Evolutionary conservation across 53 echinoderm and acorn worm genomes (phyloP), one percentile per base, ranked within the genome.

Genomic region (Pentamera pediparva): DNA sequence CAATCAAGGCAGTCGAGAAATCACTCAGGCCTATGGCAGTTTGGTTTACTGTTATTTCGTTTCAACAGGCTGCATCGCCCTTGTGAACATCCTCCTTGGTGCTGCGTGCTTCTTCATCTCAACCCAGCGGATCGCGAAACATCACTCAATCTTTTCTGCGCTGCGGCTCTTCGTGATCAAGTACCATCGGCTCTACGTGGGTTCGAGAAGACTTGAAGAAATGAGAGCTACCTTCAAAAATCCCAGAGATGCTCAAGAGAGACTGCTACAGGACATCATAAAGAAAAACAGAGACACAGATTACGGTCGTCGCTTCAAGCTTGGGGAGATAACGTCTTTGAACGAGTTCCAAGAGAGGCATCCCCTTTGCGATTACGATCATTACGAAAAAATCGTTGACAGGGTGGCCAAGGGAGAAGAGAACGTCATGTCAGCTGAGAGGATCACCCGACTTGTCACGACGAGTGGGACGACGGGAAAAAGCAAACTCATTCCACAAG

Each of bases 391-490:
- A 1, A 87, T 81, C 56, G 76, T 92, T 15, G 70, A 92, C 4
- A 77, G 87, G 38, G 74, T 85, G 39, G 60, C 69, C 32, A 78
- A 69, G 20, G 92, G 92, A 5, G 82, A 92, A 56, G 25, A 56
- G 49, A 62, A 85, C 27, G 79, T 87, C 51, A 56, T 92, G 30
- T 55, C 83, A 19, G 59, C 65, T 5, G 87, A 85, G 40, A 31
- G 35, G 24, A 65, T 83, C 6, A 7, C 70, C 27, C 65, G 77
- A 5, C 75, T 78, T 22, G 39, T 60, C 24, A 13, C 78, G 59
- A 92, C 87, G 9, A 79, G 87, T 0, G 92, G 92, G 15, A 92
- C 87, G 13, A 87, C 92, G 0, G 92, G 87, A 15, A 85, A 55
- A 11, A 59, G 80, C 13, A 87, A 87, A 51, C 70, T 30, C 10